phyloP scores from a whole-genome alignment of 2,888 invertebrate genomes.

The Aleiodes leptofemur region DNA sequence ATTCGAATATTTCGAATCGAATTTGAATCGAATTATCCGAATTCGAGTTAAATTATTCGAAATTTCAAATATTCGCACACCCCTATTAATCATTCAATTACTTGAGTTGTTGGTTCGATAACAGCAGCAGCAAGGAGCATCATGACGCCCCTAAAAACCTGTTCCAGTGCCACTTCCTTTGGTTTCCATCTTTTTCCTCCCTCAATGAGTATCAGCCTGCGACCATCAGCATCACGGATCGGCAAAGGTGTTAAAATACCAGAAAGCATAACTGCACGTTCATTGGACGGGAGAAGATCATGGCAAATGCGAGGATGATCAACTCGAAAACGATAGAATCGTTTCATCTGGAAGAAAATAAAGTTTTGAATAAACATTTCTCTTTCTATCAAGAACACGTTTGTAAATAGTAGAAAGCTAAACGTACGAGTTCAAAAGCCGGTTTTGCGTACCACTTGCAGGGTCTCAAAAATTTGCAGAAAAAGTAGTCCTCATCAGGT shows the following conservation, averaged over 20 bases:
- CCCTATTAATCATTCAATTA: slow-evolving; percentile 51
- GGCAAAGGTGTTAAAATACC: slow-evolving; percentile 84
- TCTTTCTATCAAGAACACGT: background rate
- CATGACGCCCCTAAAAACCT: slow-evolving; percentile 84
- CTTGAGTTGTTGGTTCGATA: slow-evolving; percentile 86
- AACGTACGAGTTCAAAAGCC: slow-evolving; percentile 84
- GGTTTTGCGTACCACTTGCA: slow-evolving; percentile 91
- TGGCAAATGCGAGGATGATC: slow-evolving; percentile 80
- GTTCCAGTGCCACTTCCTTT: slow-evolving; percentile 80
- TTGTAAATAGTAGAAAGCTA: slow-evolving; percentile 5
- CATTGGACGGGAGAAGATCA: slow-evolving; percentile 80
- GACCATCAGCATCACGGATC: slow-evolving; percentile 81
- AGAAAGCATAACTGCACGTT: slow-evolving; percentile 80
- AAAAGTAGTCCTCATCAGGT: slow-evolving; percentile 84
- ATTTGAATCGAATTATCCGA: no score
- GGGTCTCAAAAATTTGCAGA: slow-evolving; percentile 88
- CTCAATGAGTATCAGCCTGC: slow-evolving; percentile 83
- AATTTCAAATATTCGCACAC: no score
- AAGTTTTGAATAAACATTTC: background rate
- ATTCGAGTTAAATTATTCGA: no score
- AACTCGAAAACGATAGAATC: slow-evolving; percentile 83
- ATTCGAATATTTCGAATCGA: no score
- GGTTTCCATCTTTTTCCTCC: slow-evolving; percentile 87
- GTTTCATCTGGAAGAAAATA: slow-evolving; percentile 78
- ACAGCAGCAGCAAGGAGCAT: slow-evolving; percentile 85